Evolutionary conservation across 2,888 invertebrate species (phyloP).

Genomic region (Drosophila kambysellisi): DNA sequence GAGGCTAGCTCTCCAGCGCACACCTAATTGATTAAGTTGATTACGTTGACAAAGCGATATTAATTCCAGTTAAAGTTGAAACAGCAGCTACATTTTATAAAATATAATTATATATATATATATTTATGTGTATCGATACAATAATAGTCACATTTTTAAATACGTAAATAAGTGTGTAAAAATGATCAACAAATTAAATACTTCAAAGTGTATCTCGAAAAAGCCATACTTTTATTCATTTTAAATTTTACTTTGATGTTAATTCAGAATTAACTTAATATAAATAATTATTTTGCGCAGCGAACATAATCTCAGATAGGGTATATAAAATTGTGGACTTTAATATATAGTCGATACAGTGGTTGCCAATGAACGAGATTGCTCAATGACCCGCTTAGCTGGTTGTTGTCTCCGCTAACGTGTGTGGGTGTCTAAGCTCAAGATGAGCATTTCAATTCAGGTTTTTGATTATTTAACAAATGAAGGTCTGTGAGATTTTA

Average conservation of each 20-base stretch:
- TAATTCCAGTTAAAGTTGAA: conserved; percentile 35
- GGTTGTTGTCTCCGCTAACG: not conserved
- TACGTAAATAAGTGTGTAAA: not conserved
- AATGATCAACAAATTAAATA: not conserved
- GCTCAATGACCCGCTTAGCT: not conserved
- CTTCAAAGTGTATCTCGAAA: not conserved
- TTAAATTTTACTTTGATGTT: not conserved
- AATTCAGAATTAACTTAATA: not conserved
- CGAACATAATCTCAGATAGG: not conserved
- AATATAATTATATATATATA: not conserved
- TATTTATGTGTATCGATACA: not conserved
- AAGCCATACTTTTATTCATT: not conserved
- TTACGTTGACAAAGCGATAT: conserved; percentile 61
- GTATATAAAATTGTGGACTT: not conserved
- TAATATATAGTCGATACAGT: not conserved
- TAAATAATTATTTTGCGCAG: not conserved
- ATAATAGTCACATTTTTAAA: not conserved
- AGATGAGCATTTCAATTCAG: not conserved
- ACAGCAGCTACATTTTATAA: not conserved
- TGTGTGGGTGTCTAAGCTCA: not conserved
- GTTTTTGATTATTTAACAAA: not conserved
- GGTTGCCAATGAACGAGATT: not conserved
- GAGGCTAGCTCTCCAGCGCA: conserved; percentile 37
- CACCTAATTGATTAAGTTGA: conserved; percentile 74
- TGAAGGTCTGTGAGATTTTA: not conserved